Evolutionary conservation across 2,888 invertebrate genomes (phyloP).

Genomic region (Osmoderma eremita): DNA sequence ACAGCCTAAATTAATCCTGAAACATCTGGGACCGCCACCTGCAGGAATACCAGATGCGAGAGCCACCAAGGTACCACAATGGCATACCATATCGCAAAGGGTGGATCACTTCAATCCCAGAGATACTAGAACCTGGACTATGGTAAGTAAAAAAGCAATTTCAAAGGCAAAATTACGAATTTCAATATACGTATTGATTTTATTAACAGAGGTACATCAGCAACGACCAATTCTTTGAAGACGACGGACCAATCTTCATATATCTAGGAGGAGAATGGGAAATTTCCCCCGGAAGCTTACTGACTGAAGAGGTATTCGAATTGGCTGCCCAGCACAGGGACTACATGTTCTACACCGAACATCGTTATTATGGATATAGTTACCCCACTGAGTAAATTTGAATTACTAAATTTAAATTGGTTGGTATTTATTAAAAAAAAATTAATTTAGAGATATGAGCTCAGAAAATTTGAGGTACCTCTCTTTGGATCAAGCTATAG

Average conservation of each 20-base stretch:
- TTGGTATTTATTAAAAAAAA: background rate
- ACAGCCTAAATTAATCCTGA: constrained; percentile 1
- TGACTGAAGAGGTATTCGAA: constrained; percentile 71
- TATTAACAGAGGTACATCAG: constrained; percentile 66
- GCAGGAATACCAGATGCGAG: background rate
- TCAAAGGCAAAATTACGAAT: too few relatives aligned
- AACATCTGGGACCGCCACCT: constrained; percentile 23
- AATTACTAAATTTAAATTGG: background rate
- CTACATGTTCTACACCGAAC: constrained; percentile 79
- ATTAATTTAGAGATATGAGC: constrained; percentile 60
- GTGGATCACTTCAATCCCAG: constrained; percentile 84
- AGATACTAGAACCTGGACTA: constrained; percentile 78
- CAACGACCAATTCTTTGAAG: constrained; percentile 63
- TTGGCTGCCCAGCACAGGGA: constrained; percentile 70
- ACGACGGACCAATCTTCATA: constrained; percentile 71
- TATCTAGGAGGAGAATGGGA: constrained; percentile 81
- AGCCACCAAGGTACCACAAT: background rate
- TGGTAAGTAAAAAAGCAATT: constrained; percentile 66
- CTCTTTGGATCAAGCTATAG: constrained; percentile 73
- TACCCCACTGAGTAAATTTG: constrained; percentile 73
- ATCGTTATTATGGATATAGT: constrained; percentile 83
- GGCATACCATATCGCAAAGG: constrained; percentile 80
- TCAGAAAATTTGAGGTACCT: constrained; percentile 70
- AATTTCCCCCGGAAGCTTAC: constrained; percentile 69
- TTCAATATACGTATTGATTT: too few relatives aligned